phyloP scores from a whole-genome alignment of 1,140 invertebrate genomes.

The Teleogryllus occipitalis region DNA sequence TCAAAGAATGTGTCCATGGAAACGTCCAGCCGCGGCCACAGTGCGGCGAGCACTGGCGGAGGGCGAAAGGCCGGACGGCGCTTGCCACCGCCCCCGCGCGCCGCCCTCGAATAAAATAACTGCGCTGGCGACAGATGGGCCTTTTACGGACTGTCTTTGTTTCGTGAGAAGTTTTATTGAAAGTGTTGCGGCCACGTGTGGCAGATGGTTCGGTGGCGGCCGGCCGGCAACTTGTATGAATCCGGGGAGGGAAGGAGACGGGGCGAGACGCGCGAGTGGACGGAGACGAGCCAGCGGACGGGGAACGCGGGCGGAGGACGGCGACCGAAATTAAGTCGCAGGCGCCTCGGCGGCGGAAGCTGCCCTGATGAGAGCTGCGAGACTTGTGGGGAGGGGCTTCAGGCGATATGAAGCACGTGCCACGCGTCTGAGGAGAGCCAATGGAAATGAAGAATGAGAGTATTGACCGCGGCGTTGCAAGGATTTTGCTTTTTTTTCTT shows the following conservation, averaged over 20 bases:
- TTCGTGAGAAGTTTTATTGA: constrained; percentile 1
- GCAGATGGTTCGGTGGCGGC: background rate
- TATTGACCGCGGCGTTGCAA: too few relatives aligned
- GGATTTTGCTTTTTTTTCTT: too few relatives aligned
- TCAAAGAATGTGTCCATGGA: too few relatives aligned
- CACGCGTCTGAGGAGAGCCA: too few relatives aligned
- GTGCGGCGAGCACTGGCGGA: background rate
- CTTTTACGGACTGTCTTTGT: background rate
- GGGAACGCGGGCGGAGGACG: background rate
- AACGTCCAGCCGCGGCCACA: background rate
- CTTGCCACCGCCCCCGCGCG: too few relatives aligned
- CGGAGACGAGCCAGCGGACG: too few relatives aligned
- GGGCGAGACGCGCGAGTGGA: too few relatives aligned
- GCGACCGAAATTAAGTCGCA: background rate
- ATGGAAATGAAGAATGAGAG: too few relatives aligned
- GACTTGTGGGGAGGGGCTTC: background rate
- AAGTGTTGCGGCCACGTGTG: background rate
- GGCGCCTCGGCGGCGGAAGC: background rate
- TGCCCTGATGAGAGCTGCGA: background rate
- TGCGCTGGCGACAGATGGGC: background rate
- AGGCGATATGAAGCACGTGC: background rate
- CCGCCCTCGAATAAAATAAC: background rate
- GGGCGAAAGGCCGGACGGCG: background rate
- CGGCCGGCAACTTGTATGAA: too few relatives aligned
- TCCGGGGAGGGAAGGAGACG: background rate